Evolutionary conservation across 2,113 vertebrate genomes (phyloP), one percentile per base, ranked within the genome.

Genomic region (Girardinichthys multiradiatus): DNA sequence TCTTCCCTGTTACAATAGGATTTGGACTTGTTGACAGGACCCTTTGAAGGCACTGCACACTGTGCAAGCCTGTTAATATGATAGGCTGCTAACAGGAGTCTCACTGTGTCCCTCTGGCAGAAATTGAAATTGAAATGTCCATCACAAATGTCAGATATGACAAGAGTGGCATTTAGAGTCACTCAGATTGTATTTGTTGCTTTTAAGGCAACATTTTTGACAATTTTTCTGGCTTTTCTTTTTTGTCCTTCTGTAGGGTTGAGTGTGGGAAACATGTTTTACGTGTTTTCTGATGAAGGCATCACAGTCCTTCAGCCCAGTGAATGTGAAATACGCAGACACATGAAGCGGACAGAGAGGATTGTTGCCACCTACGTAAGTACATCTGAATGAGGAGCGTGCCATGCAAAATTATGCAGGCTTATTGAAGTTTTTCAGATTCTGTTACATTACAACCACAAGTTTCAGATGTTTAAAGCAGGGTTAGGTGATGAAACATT

Each of bases 221-320:
- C 71, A 57, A 63, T n/a, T 12, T 39, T 1, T 70, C 21, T 64
- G 74, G 59, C 54, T 64, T 35, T 54, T 88, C 85, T 88, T 2
- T 88, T 69, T 90, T 81, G 45, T 83, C 19, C n/a, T 73, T 24
- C 48, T n/a, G 13, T 89, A 98, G 97, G 97, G 39, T 86, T 99
- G 87, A 97, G 97, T 45, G 97, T 99, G 68, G 97, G 97, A 72
- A 98, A 98, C 77, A 95, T 98, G 97, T 99, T 99, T 91, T 99
- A 99, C 4, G 90, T 98, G 81, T 99, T 99, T 90, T 96, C 96
- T 0, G 94, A 97, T 3, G 94, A 98, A 21, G 97, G 97, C 69
- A 93, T 99, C 86, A 92, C 94, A 2, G 82, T 96, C 70, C 92
- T 99, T 58, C 97, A 97, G 89, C 97, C 97, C 0, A 88, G 82